A percentile compares a stretch with the other conserved stretches of the same genome.
phyloP scores from a whole-genome alignment of 2,888 invertebrate genomes.

The Harpalus rubripes region DNA sequence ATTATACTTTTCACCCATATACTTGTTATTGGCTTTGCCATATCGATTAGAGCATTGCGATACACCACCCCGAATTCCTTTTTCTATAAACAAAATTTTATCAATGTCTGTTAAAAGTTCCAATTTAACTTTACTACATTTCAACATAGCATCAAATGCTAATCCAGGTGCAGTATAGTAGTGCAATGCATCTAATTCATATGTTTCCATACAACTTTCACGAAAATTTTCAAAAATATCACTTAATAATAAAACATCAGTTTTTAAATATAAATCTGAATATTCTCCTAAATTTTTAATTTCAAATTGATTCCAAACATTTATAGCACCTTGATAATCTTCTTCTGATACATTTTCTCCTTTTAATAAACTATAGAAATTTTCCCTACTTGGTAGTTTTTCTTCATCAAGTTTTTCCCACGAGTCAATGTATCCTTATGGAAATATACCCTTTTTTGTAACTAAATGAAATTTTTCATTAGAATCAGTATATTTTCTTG shows the following conservation, averaged over 20 bases:
- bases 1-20: slow-evolving; percentile 72
- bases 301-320: slow-evolving; percentile 73
- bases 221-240: slow-evolving; percentile 74
- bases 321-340: slow-evolving; percentile 73
- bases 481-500: slow-evolving; percentile 48
- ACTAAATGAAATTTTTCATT: slow-evolving; percentile 65
- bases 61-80: slow-evolving; percentile 72
- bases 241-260: slow-evolving; percentile 71
- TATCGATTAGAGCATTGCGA: slow-evolving; percentile 71
- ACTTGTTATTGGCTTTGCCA: slow-evolving; percentile 74
- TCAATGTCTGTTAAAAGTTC: slow-evolving; percentile 73
- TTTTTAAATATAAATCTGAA: slow-evolving; percentile 71
- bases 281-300: slow-evolving; percentile 73
- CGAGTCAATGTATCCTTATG: slow-evolving; percentile 70
- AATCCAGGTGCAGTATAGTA: slow-evolving; percentile 73
- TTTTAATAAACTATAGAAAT: slow-evolving; percentile 70
- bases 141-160: slow-evolving; percentile 74
- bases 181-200: slow-evolving; percentile 72
- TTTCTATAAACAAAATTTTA: slow-evolving; percentile 72
- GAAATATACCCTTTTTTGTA: slow-evolving; percentile 71
- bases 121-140: slow-evolving; percentile 72
- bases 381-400: slow-evolving; percentile 69
- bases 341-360: slow-evolving; percentile 69
- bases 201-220: slow-evolving; percentile 69
- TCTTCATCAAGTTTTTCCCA: slow-evolving; percentile 69